Evolutionary conservation across 2,797 vertebrate species (phyloP).

Genomic region (Sebastes steindachneri): DNA sequence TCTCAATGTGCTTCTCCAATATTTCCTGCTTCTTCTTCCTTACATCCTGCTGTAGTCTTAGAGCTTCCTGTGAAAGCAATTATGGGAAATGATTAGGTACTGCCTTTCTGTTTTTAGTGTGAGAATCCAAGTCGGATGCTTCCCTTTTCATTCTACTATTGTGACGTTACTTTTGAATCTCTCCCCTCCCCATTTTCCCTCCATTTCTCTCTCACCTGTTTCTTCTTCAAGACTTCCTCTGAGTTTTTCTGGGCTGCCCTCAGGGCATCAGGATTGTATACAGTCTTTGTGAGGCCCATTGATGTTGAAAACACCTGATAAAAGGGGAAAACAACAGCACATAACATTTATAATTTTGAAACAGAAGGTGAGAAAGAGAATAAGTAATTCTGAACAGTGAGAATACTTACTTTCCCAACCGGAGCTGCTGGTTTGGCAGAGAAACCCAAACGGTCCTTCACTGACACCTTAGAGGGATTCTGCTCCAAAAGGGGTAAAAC

Average conservation of each 20-base stretch:
- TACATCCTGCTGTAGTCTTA: slow-evolving; percentile 95
- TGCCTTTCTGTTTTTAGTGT: background rate
- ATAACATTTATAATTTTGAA: background rate
- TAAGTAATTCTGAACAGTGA: background rate
- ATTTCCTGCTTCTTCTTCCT: slow-evolving; percentile 98
- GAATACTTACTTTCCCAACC: slow-evolving; percentile 87
- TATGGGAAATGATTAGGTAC: background rate
- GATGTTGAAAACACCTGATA: slow-evolving; percentile 92
- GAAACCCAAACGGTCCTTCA: slow-evolving; percentile 95
- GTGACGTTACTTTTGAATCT: background rate
- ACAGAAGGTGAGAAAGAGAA: background rate
- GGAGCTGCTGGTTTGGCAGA: slow-evolving; percentile 87
- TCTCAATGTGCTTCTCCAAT: slow-evolving; percentile 97
- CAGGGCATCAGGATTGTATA: slow-evolving; percentile 95
- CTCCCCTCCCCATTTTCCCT: background rate
- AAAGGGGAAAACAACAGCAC: background rate
- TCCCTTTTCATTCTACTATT: background rate
- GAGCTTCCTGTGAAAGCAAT: slow-evolving; percentile 86
- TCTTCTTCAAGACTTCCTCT: slow-evolving; percentile 95
- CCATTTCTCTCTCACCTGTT: slow-evolving; percentile 83
- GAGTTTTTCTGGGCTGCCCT: slow-evolving; percentile 91
- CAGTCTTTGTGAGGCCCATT: slow-evolving; percentile 96
- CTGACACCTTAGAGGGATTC: slow-evolving; percentile 90
- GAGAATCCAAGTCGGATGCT: background rate
- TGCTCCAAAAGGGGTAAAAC: slow-evolving; percentile 58